Evolutionary conservation across 1,140 invertebrate species (phyloP), one percentile per base, ranked within the genome.

Genomic region (Octopus sinensis): DNA sequence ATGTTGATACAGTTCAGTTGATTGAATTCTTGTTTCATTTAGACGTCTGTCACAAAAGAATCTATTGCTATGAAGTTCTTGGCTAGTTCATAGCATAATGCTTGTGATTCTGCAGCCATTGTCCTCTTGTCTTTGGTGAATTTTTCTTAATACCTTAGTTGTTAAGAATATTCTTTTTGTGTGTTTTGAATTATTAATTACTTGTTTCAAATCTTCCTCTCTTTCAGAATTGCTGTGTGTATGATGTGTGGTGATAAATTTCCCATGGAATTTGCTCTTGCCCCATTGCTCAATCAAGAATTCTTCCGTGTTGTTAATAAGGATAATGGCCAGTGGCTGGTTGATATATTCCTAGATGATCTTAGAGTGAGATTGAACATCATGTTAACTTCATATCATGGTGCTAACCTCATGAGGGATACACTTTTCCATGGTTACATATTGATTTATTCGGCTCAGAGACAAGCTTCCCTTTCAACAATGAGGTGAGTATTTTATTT

Each of bases 201-300:
- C 54, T n/a, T n/a, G 13, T 53, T 62, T 81, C 68, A 52, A 13
- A 77, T n/a, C 5, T 83, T 79, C 76, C 80, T 79, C 76, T 53
- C 75, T 86, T 87, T 82, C 83, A 91, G 91, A 85, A 96, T 99
- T 90, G 96, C 98, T 86, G 95, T 98, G 93, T 98, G 96, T 90
- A 95, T 98, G 93, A 97, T 98, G 90, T 99, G 97, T 91, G 97
- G 97, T 75, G 97, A 99, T 92, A 95, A 96, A 17, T 98, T 95
- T 88, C 95, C 95, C 3, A 94, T 97, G 71, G 96, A 97, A 90
- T 95, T 96, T 84, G 95, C 98, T 76, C 92, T 99, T 23, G 94
- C 94, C 56, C 97, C 97, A 3, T 91, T 99, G 81, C 92, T 98
- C 68, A 94, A 94, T 87, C 96, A 98, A 89, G 95, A 96, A 80